Evolutionary conservation across 2,797 vertebrate species (phyloP).

Genomic region (Cichlasoma orientale): DNA sequence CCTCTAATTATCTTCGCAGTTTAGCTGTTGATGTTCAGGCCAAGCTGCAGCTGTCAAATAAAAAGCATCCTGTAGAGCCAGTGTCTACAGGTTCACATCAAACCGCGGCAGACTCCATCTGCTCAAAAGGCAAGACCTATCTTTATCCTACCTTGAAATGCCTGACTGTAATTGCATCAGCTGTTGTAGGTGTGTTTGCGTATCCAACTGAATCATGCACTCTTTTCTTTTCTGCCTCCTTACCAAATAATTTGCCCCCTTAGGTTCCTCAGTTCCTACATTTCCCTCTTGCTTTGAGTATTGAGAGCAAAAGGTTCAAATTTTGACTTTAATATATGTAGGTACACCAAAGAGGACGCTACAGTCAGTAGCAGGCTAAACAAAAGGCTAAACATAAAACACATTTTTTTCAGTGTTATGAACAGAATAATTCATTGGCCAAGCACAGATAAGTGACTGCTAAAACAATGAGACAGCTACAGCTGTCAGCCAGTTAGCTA

Average conservation of each 20-base stretch:
- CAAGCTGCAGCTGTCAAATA: slow-evolving; percentile 48
- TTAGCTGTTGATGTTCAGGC: slow-evolving; percentile 10
- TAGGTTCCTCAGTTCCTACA: not conserved
- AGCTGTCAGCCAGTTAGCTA: not conserved
- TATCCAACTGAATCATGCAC: not conserved
- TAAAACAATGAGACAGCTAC: not conserved
- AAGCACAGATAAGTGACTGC: not conserved
- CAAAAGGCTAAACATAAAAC: not conserved
- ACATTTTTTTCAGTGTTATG: too few species aligned
- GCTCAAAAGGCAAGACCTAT: slow-evolving; percentile 17
- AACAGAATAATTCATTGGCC: not conserved
- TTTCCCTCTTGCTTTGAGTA: not conserved
- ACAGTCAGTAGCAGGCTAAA: not conserved
- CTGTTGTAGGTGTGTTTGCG: slow-evolving; percentile 8
- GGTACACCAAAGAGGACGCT: not conserved
- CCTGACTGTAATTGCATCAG: slow-evolving; percentile 37
- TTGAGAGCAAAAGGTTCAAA: not conserved
- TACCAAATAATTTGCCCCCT: not conserved
- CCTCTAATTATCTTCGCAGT: slow-evolving; percentile 18
- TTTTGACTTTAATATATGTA: not conserved
- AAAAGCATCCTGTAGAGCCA: slow-evolving; percentile 32
- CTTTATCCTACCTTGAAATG: slow-evolving; percentile 38
- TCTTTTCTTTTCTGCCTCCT: not conserved
- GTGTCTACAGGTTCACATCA: slow-evolving; percentile 43
- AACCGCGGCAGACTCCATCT: slow-evolving; percentile 46